Evolutionary conservation across 2,113 vertebrate species (phyloP), one percentile per base, ranked within the genome.

Genomic region (Phaethornis superciliosus): DNA sequence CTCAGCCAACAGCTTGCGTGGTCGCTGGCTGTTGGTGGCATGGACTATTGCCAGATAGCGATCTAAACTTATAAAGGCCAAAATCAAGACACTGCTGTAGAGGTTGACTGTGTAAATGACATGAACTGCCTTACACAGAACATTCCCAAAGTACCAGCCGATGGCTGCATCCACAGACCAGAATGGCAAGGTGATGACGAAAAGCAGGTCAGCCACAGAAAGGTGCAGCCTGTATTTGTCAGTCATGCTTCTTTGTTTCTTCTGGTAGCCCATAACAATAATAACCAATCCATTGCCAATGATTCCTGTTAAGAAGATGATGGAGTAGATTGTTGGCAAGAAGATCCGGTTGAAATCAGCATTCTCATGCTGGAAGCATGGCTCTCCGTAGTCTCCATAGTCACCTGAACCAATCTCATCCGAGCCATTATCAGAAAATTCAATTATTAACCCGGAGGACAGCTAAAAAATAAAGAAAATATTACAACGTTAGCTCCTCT

Each of bases 141-240:
- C 96, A 2, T 97, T 89, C 44, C 99, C 99, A 4, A 99, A 99
- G 96, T 98, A 98, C 99, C 99, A 99, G 90, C 87, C 95, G 51
- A 98, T 98, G 74, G 97, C 98, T 0, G 98, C 99, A 52, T 99
- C 99, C 72, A 99, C 99, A 2, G 99, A 99, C 99, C 99, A 99
- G 97, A 99, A 99, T 7, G 99, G 99, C 77, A 99, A 98, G 2
- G 99, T 99, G 96, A 99, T 90, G 77, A 99, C 99, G 9, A 99
- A 99, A 49, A 99, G 97, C 30, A 99, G 98, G 87, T 99, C 99
- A 6, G 99, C 99, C 79, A 99, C 98, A 0, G 99, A 99, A 67
- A 99, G 98, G 79, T 99, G 99, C 35, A 99, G 97, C 87, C 99
- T 97, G 96, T 99, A 99, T 94, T 99, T 99, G 97, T 99, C 99